Evolutionary conservation across 2,113 vertebrate species (phyloP), one percentile per base, ranked within the genome.

Genomic region (Rattus rattus): DNA sequence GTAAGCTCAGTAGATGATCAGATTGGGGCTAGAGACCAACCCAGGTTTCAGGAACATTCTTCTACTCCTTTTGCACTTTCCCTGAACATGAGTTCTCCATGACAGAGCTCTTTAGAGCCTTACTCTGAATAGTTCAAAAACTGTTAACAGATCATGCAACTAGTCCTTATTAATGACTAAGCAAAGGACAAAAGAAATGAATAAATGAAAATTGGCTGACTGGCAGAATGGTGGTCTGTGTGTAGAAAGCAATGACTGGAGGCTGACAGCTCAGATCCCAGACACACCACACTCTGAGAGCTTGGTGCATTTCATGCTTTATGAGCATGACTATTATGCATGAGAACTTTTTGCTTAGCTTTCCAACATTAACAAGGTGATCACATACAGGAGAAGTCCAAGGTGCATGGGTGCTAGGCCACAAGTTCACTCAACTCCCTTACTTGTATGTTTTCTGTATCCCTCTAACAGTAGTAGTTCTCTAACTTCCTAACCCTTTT

Each of bases 401-500:
- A 36, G 76, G 24, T 39, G 12, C 10, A 14, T 67, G 59, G 79
- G 22, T 0, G 24, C 30, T 20, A 24, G 13, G 8, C 2, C 69
- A 33, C 1, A n/a, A 2, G 49, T 54, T 54, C 11, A 54, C 52
- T 54, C 52, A 54, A 54, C 52, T 54, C 11, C 52, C 52, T 54
- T 54, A 54, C 52, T 54, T 54, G 52, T 54, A 54, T 54, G 52
- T 7, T 54, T 11, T 54, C 8, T 22, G 17, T 20, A 12, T 20
- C 14, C 5, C 61, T 83, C 33, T 43, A 19, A n/a, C 3, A 33
- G 8, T 16, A 26, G 22, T 52, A 52, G 0, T n/a, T 43, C 17
- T 59, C 81, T 24, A 0, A 2, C 19, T 30, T 75, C 8, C 59
- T 49, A 69, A 1, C 10, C 2, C 5, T 73, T 12, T 14, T 6